Base-by-base conservation (phyloP, 2,113 vertebrate species). In the Verasper variegatus region DNA sequence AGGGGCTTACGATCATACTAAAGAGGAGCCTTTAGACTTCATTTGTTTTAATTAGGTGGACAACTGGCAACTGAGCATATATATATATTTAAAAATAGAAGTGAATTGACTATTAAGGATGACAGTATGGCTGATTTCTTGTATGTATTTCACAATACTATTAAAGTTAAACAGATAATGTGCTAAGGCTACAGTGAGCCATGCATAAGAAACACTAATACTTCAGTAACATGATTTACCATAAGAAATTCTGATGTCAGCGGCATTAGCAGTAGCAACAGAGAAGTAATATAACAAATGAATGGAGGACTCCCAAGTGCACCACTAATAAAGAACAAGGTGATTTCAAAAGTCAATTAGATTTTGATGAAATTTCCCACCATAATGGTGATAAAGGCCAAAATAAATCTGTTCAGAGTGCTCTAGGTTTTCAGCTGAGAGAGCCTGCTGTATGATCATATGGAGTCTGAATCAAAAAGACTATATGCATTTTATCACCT, bases 311-410 rank as follows among this genome's bases (percentile, higher is more conserved):
- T 83, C 57, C 68, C 47, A 71, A 54, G 66, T 65, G 69, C 52
- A 62, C 40, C 49, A 66, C 74, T 59, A 86, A 75, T 42, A 81
- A 55, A 63, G 51, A 68, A 70, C 63, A 81, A 78, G 60, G 59
- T 78, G 76, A 73, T 84, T 88, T 76, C 69, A 76, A 23, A 88
- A 83, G 82, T 74, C 86, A 79, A 70, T 81, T 71, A 83, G 21
- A 54, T 71, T 83, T 52, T 82, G 57, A 86, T 78, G 65, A 78
- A 52, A 68, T 61, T 57, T 58, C 20, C 73, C n/a, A 42, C 61
- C 49, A 27, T 75, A 80, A 75, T 58, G 69, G 27, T 37, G 73
- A 81, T 68, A 52, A 65, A 80, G 73, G 74, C 58, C 27, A 49
- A 84, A 83, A 80, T 79, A 71, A 51, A 68, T 63, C 63, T 1